Conservation (phyloP, 2,888 invertebrate species). For the Calliphora vomitoria region DNA sequence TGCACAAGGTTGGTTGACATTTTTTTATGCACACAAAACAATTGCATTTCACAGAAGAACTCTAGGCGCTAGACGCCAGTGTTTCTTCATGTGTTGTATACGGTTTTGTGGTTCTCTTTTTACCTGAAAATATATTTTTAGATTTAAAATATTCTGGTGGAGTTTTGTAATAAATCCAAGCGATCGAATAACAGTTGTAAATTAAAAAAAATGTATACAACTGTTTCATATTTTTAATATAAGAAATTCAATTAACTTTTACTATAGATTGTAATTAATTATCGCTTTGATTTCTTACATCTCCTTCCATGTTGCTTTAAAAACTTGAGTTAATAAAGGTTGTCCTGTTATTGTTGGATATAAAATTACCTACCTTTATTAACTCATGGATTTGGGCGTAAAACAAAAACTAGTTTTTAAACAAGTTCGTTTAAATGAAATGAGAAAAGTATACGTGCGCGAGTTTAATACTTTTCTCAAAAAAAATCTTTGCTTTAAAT, state of each 20-base stretch:
- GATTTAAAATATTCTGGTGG: conserved; percentile 34
- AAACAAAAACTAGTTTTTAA: conserved; percentile 55
- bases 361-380: conserved; percentile 34
- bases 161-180: conserved; percentile 62
- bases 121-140: conserved; percentile 23
- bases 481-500: conserved; percentile 50
- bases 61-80: conserved; percentile 73
- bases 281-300: conserved; percentile 58
- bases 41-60: conserved; percentile 30
- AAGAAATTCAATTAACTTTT: no score
- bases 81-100: conserved; percentile 15
- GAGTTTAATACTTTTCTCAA: conserved; percentile 48
- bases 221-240: neutral
- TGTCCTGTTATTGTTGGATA: conserved; percentile 9
- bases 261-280: no score
- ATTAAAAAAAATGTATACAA: neutral
- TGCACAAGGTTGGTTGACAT: conserved; percentile 85
- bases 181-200: conserved; percentile 1
- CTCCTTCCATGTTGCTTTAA: conserved; percentile 44
- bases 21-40: conserved; percentile 55
- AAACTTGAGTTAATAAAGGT: conserved; percentile 42
- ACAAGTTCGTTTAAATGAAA: conserved; percentile 36
- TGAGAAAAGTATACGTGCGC: conserved; percentile 46
- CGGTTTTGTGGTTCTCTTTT: conserved; percentile 59
- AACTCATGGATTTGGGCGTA: conserved; percentile 22